These are phyloP conservation scores for Astyanax mexicanus DNA, from an alignment of 2,797 vertebrate species.

Conservation along the genomic window DNA sequence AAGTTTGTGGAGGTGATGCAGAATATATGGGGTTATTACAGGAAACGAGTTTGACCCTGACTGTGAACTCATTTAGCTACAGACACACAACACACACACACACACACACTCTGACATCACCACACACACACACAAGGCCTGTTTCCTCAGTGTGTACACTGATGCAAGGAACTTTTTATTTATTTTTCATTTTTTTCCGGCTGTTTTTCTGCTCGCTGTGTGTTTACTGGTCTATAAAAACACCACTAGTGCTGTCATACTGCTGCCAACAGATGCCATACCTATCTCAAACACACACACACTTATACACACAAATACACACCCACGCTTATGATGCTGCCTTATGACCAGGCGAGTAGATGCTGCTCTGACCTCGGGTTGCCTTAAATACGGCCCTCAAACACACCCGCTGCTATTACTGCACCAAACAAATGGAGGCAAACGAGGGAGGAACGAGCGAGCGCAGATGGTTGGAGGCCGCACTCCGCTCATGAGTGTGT, in stretches of 20 bases:
- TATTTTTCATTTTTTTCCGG: slow-evolving; percentile 66
- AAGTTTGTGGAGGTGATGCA: background rate
- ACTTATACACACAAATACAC: slow-evolving; percentile 59
- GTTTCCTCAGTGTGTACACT: slow-evolving; percentile 38
- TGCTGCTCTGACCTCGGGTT: slow-evolving; percentile 30
- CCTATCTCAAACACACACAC: slow-evolving; percentile 24
- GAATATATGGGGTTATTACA: slow-evolving; percentile 30
- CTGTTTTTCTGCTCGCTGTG: slow-evolving; percentile 60
- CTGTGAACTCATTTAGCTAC: slow-evolving; percentile 20
- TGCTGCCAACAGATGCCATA: background rate
- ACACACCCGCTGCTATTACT: slow-evolving; percentile 37
- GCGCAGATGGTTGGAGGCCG: background rate
- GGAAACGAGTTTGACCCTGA: slow-evolving; percentile 16
- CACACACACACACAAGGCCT: slow-evolving; percentile 20
- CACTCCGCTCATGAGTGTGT: background rate
- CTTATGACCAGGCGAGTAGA: slow-evolving; percentile 28
- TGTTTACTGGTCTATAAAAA: slow-evolving; percentile 58
- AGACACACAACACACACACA: background rate
- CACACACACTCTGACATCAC: slow-evolving; percentile 7
- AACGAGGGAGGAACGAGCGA: slow-evolving; percentile 29
- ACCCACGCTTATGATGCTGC: slow-evolving; percentile 11
- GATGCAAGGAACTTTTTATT: slow-evolving; percentile 61
- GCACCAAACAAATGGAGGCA: slow-evolving; percentile 44
- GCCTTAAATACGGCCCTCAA: slow-evolving; percentile 2
- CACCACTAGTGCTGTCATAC: slow-evolving; percentile 42